Base-by-base conservation (phyloP, 1,140 invertebrate genomes). In the Bombus confusus region DNA sequence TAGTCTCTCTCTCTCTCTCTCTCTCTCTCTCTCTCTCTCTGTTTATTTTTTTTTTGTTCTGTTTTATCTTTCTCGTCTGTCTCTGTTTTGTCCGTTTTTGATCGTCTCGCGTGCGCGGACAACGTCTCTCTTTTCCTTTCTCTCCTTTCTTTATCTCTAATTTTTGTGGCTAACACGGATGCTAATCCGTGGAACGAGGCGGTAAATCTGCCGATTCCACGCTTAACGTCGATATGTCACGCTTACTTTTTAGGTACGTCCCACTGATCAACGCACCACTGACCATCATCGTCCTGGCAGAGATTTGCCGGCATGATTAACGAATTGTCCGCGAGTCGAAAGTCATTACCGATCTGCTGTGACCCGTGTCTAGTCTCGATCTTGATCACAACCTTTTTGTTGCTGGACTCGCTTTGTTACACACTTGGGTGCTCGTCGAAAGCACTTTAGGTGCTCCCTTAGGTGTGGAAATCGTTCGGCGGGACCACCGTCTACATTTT, bases 111-210 rank as follows among this genome's bases (percentile, higher is more conserved):
- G 47, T 22, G 47, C 47, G 47, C 47, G 18, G 6, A 52, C 18
- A 52, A 52, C 47, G 47, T 87, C 59, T 77, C 13, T 77, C 18
- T 41, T n/a, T 41, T 2, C 64, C 57, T 71, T 31, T 71, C 18
- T 80, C 59, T 77, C 28, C 80, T 73, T 39, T 86, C 31, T 78
- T 41, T 87, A 34, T 88, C 74, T 87, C 85, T 87, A 88, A 88
- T 79, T 89, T 73, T 80, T 85, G 88, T 89, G 87, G 88, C 87
- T 89, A 89, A 89, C 88, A 89, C 88, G 88, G 87, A 89, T 89
- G 87, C 87, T 89, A 89, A 89, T 88, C 77, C 85, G 88, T 89
- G 87, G 80, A 86, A 80, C 74, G 59, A 72, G 87, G 82, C 87
- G 76, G 69, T 41, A 8, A 31, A 9, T 22, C 62, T n/a, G 84